phyloP scores from a whole-genome alignment of 2,888 invertebrate species.

The Tetheella fluctuosa region DNA sequence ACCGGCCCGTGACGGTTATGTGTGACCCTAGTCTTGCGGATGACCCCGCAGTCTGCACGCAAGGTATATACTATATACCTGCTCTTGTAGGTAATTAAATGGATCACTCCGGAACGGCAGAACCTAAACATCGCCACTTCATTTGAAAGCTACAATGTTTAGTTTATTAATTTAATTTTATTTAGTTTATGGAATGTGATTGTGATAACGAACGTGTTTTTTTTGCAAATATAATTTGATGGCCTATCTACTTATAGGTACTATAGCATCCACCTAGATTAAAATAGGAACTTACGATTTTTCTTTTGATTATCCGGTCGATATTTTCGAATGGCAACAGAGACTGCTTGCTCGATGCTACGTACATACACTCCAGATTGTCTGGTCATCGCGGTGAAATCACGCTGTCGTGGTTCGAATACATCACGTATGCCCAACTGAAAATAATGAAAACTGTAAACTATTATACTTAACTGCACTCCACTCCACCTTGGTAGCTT shows the following conservation, averaged over 20 bases:
- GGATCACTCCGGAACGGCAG: conserved; percentile 66
- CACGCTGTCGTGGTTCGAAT: conserved; percentile 91
- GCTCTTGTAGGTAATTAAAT: conserved; percentile 58
- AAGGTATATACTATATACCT: conserved; percentile 20
- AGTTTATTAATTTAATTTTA: no score
- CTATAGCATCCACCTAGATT: no score
- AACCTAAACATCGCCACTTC: conserved; percentile 29
- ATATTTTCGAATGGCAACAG: conserved; percentile 92
- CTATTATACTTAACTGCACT: background rate
- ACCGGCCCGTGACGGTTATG: conserved; percentile 41
- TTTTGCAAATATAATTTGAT: no score
- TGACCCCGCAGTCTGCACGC: conserved; percentile 39
- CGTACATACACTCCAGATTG: conserved; percentile 91
- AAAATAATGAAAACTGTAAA: conserved; percentile 14
- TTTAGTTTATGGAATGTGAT: no score
- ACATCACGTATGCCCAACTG: conserved; percentile 91
- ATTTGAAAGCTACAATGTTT: conserved; percentile 21
- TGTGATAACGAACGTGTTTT: no score
- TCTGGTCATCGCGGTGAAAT: conserved; percentile 91
- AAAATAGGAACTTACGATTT: conserved; percentile 82
- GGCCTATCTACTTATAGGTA: no score
- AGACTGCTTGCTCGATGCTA: conserved; percentile 93
- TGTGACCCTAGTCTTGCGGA: conserved; percentile 46
- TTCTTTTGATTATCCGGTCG: conserved; percentile 82
- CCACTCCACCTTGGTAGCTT: background rate